Base-by-base conservation (phyloP, 1,140 invertebrate species). In the Protaetia brevitarsis region DNA sequence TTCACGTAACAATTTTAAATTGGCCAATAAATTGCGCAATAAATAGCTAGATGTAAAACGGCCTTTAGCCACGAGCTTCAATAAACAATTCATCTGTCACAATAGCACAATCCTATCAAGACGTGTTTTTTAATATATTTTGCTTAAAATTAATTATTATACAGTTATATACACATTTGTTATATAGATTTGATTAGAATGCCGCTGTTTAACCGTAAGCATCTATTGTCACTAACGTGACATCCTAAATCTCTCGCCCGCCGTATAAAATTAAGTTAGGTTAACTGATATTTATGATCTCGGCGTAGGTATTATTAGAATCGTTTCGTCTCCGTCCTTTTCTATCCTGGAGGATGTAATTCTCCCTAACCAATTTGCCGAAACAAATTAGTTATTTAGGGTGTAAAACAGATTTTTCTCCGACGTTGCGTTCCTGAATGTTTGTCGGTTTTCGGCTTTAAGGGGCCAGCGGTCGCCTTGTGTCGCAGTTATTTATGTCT, bases 351-450 rank as follows among this genome's bases (percentile, higher is more conserved):
- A 56, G 26, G 41, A 29, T 56, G 41, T 30, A 23, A 56, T 51
- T 65, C 64, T 41, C 56, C 56, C 37, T 31, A 65, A 65, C 64
- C 64, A 65, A 65, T 65, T 65, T 65, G 29, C 64, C 23, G 64
- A 59, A 34, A 65, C 64, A 65, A 65, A 65, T 65, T 65, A 57
- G 64, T 57, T 65, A 59, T 65, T 65, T 62, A 31, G 60, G 29
- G 29, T 62, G 60, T 62, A 36, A 62, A 62, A 62, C 60, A 30
- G 60, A 37, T 62, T 36, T 62, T 31, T 59, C 10, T n/a, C 31
- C 27, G 13, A 7, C 30, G 60, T 7, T 34, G 57, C 26, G 28
- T 31, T 13, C 10, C 10, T 8, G 29, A 59, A 28, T 59, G 57
- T 59, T 59, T 59, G 57, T 59, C 57, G 57, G n/a, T 59, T 59